phyloP scores from a whole-genome alignment of 1,140 invertebrate species.

The Drosophila nannoptera region DNA sequence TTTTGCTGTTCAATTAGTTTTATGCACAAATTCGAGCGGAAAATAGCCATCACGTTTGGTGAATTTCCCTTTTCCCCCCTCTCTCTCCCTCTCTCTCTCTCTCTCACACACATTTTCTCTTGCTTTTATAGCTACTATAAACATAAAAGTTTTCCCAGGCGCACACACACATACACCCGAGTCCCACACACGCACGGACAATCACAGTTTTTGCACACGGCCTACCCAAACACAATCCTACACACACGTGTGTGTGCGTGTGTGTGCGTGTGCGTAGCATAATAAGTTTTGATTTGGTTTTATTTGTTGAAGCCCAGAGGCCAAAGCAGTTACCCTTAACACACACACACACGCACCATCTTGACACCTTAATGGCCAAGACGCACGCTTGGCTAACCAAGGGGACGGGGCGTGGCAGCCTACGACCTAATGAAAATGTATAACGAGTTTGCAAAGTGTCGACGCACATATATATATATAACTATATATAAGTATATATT shows the following conservation, averaged over 20 bases:
- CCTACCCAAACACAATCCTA: conserved; percentile 3
- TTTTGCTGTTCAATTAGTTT: conserved; percentile 75
- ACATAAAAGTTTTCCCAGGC: conserved; percentile 67
- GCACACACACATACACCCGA: no score
- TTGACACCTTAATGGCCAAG: conserved; percentile 72
- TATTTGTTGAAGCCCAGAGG: conserved; percentile 53
- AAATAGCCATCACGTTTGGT: conserved; percentile 51
- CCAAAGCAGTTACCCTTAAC: conserved; percentile 43
- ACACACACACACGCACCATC: conserved; percentile 24
- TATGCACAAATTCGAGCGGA: conserved; percentile 64
- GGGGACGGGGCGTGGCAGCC: not conserved
- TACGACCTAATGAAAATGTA: conserved; percentile 45
- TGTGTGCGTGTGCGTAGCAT: conserved; percentile 52
- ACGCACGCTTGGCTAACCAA: conserved; percentile 45
- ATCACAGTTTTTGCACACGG: conserved; percentile 24
- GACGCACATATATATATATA: conserved; percentile 39
- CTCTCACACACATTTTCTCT: conserved; percentile 6
- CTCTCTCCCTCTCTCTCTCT: not conserved
- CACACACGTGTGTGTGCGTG: conserved; percentile 29
- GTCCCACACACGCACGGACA: conserved; percentile 18
- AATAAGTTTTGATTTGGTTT: conserved; percentile 77
- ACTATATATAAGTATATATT: conserved; percentile 45
- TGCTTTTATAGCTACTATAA: conserved; percentile 66
- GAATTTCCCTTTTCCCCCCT: conserved; percentile 3
- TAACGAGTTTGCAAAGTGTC: conserved; percentile 41